These are phyloP conservation scores for Drosophila nannoptera DNA, from an alignment of 1,140 invertebrate species.

Conservation along the genomic window DNA sequence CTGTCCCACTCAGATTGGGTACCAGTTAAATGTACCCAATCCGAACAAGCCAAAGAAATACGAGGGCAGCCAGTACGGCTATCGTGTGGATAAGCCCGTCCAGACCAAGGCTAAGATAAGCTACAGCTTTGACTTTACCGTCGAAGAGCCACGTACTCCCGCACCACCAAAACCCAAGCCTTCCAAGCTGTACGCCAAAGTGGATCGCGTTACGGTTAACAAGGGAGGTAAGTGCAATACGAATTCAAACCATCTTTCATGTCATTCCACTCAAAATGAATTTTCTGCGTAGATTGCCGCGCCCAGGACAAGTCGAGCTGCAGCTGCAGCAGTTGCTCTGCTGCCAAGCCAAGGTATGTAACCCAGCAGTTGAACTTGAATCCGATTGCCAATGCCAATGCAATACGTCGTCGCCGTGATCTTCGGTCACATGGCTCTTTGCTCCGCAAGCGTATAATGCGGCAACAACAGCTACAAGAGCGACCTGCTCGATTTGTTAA, in stretches of 20 bases:
- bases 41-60: constrained; percentile 51
- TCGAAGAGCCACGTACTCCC: constrained; percentile 65
- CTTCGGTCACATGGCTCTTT: constrained; percentile 39
- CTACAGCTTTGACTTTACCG: constrained; percentile 72
- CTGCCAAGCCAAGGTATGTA: constrained; percentile 70
- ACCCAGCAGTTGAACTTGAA: constrained; percentile 11
- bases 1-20: constrained; percentile 64
- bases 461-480: constrained; percentile 62
- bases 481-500: constrained; percentile 63
- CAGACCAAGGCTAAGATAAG: constrained; percentile 68
- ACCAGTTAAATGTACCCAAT: constrained; percentile 65
- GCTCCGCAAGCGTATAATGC: constrained; percentile 55
- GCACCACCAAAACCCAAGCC: constrained; percentile 47
- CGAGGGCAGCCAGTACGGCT: constrained; percentile 53
- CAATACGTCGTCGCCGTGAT: constrained; percentile 65
- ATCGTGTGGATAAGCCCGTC: constrained; percentile 69
- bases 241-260: not conserved
- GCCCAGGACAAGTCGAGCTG: constrained; percentile 43
- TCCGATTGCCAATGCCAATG: constrained; percentile 39
- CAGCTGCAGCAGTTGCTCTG: constrained; percentile 59
- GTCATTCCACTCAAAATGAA: not conserved
- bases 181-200: constrained; percentile 62
- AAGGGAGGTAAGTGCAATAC: constrained; percentile 45
- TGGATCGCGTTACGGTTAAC: constrained; percentile 62
- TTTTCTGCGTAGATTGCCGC: constrained; percentile 52